Evolutionary conservation across 2,797 vertebrate species (phyloP), one percentile per base, ranked within the genome.

Genomic region (Lepus townsendii): DNA sequence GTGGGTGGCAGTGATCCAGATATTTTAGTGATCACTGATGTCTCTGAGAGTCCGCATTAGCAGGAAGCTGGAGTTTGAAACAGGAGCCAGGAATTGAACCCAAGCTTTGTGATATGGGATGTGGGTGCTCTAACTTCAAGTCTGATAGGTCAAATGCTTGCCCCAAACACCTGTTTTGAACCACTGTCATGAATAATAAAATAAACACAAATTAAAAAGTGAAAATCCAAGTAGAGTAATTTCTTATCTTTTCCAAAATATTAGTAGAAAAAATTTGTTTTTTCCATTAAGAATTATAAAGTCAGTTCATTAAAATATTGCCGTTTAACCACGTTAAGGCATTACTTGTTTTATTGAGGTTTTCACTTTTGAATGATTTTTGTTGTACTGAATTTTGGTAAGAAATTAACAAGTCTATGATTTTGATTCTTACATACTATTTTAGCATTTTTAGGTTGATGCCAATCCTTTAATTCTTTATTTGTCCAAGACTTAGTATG

Each of bases 331-430:
- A 22, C 62, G 38, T 92, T 94, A 96, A 96, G 93, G 91, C 79
- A 87, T 96, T 35, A n/a, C 47, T 90, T 82, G 19, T 76, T 90
- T 94, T 91, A 79, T 42, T 87, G 78, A 93, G 27, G 26, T 88
- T 96, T 91, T 90, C 75, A 88, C 62, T 73, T 95, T 93, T 93
- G 94, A 84, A 54, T 96, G 66, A 95, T 85, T 94, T 93, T 96
- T 92, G 38, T 79, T 75, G 13, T 95, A 72, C 35, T 94, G 77
- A 90, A 85, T 93, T 93, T 95, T 95, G 84, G 69, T 47, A 95
- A 95, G 84, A 96, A 94, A 73, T 96, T 93, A 91, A 16, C 54
- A 92, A 88, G 62, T 96, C 93, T 93, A 27, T 54, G 82, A 72
- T 57, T 79, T 80, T 79, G 85, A 79, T 38, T 85, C 88, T 92